Conservation (phyloP, 2,888 invertebrate genomes). For the Dynastes grantii region DNA sequence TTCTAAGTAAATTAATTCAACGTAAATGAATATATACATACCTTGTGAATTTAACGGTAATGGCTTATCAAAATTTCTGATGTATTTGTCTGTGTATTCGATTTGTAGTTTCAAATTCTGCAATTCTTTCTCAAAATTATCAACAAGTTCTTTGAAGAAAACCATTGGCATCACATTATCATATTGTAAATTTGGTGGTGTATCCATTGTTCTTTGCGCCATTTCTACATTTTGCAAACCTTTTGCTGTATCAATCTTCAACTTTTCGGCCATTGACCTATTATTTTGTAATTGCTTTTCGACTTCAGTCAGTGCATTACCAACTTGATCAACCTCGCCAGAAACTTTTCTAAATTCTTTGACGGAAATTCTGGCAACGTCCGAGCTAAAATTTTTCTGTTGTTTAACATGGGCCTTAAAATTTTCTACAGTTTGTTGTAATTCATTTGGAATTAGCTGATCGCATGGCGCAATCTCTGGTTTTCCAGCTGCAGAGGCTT, state of each 20-base stretch:
- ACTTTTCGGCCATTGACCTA: conserved; percentile 75
- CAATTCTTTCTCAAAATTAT: conserved; percentile 81
- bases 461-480: conserved; percentile 76
- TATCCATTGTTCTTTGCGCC: conserved; percentile 85
- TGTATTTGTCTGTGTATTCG: conserved; percentile 81
- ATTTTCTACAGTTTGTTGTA: conserved; percentile 83
- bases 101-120: conserved; percentile 80
- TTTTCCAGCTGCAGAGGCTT: conserved; percentile 63
- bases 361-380: conserved; percentile 79
- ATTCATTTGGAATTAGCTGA: conserved; percentile 82
- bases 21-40: conserved; percentile 59
- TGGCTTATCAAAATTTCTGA: conserved; percentile 78
- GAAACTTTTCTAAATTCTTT: conserved; percentile 77
- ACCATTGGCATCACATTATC: conserved; percentile 82
- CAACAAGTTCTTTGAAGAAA: conserved; percentile 80
- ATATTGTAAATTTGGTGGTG: conserved; percentile 82
- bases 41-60: conserved; percentile 79
- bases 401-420: conserved; percentile 90
- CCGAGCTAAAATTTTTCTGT: conserved; percentile 87
- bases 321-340: conserved; percentile 76
- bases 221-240: conserved; percentile 84
- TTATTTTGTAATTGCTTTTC: conserved; percentile 77
- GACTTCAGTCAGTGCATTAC: conserved; percentile 76
- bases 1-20: no score
- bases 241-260: conserved; percentile 82